Base-by-base conservation (phyloP, 1,140 invertebrate genomes). In the Platorchestia sp. region DNA sequence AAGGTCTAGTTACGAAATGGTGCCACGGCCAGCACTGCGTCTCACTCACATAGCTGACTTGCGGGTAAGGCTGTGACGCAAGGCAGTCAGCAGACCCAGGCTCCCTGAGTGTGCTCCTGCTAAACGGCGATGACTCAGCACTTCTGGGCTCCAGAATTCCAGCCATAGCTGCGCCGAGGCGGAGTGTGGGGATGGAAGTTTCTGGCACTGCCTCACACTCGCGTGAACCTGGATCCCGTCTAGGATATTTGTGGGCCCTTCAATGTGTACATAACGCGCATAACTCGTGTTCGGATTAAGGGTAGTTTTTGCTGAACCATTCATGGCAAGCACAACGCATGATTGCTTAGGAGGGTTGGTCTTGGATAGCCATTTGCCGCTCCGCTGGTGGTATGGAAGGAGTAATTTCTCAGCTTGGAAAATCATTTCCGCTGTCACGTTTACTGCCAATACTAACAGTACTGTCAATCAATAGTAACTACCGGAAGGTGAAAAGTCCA, bases 1-100 rank as follows among this genome's bases (percentile, higher is more conserved):
- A 93, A 93, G 91, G 91, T 45, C 91, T 47, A 93, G 91, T 93
- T 93, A 93, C 91, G 91, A 93, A 93, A 93, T 93, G 91, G 91
- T 93, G 91, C 91, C 91, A 93, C 91, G 45, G 91, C 91, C 43
- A n/a, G 91, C 44, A 44, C 43, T 16, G 91, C 91, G 44, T 90
- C 44, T 43, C 22, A 43, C 41, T 45, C 87, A 5, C 10, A 3
- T 0, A 90, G 87, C 44, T 45, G 44, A 27, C 19, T 6, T 10
- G 87, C 91, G 40, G 91, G 22, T 7, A 10, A 44, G 22, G 41
- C 44, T 16, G 91, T 47, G 91, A 93, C 91, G 91, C 91, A 93
- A 47, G 43, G 43, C 36, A 43, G 44, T 43, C 87, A 42, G 41
- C 44, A 44, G 44, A 42, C 87, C 14, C 41, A 22, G 36, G 41